Evolutionary conservation across 2,797 vertebrate species (phyloP), one percentile per base, ranked within the genome.

Genomic region (Lagodon rhomboides): DNA sequence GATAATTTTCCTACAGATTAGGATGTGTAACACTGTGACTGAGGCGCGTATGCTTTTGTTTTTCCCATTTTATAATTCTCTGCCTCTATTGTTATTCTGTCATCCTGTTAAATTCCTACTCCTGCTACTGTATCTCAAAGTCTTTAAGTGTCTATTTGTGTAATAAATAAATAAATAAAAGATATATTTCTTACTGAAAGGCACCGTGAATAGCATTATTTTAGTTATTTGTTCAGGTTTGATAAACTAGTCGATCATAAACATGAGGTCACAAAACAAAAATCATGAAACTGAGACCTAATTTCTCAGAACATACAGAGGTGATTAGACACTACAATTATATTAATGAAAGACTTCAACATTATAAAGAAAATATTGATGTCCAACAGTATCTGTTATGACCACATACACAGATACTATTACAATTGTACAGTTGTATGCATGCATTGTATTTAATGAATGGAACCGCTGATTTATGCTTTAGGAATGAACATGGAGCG

Each of bases 91-190:
- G 1, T 66, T 53, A 3, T 27, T 61, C 17, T 69, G 11, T 25
- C 5, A 20, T 10, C 5, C 34, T 61, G 25, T 62, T 73, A n/a
- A 46, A 55, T 66, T 41, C 9, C 27, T 41, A 67, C 3, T 30
- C 34, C 51, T 50, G 7, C n/a, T 73, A 18, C 44, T 85, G 20
- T 68, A 44, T 64, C n/a, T 58, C 20, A 73, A 41, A 68, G 3
- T 64, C 1, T 47, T 58, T 41, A 5, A 66, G 16, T 8, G 20
- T 75, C 34, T 72, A 68, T 79, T 74, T 83, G 49, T 83, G 34
- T 43, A 66, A 70, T 68, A 41, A 81, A 53, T 83, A 75, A 81
- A 53, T 83, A 77, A 87, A 80, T 62, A 7, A 62, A 79, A 74
- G 0, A 77, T 82, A 64, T 87, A 69, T 85, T 85, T 87, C 22